Evolutionary conservation across 2,888 invertebrate species (phyloP).

Genomic region (Choristoneura rosaceana): DNA sequence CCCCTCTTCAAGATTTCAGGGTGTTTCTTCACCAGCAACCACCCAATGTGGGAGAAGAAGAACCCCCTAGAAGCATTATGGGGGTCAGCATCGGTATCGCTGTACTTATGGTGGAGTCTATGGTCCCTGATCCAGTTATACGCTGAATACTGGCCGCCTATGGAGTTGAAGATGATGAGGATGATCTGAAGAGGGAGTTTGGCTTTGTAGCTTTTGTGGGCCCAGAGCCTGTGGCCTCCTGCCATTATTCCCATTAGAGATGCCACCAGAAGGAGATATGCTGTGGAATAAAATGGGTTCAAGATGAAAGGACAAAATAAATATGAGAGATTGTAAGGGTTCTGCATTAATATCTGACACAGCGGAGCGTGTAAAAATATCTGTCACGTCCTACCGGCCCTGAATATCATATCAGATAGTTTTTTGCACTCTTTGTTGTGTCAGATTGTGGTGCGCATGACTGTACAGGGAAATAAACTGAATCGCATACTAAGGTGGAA

Average conservation of each 20-base stretch:
- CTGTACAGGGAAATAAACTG: too few species aligned
- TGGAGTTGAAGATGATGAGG: conserved; percentile 57
- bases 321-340: not conserved
- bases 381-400: too few species aligned
- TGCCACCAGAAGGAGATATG: conserved; percentile 43
- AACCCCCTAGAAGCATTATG: conserved; percentile 92
- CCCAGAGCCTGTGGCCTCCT: conserved; percentile 62
- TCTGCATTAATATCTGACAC: too few species aligned
- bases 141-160: conserved; percentile 78
- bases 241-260: conserved; percentile 59
- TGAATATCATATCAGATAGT: too few species aligned
- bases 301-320: not conserved
- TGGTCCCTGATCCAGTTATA: conserved; percentile 87
- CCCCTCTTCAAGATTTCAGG: conserved; percentile 90
- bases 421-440: too few species aligned
- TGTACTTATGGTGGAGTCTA: conserved; percentile 90
- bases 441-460: too few species aligned
- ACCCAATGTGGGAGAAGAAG: conserved; percentile 94
- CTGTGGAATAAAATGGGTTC: conserved; percentile 49
- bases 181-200: conserved; percentile 59
- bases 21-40: conserved; percentile 91
- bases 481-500: too few species aligned
- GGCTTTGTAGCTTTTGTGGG: conserved; percentile 60
- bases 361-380: too few species aligned
- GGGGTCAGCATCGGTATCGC: conserved; percentile 77